These are phyloP conservation scores for Mormyrops attenuatus DNA, from an alignment of 2,797 vertebrate genomes.

Conservation along the genomic window DNA sequence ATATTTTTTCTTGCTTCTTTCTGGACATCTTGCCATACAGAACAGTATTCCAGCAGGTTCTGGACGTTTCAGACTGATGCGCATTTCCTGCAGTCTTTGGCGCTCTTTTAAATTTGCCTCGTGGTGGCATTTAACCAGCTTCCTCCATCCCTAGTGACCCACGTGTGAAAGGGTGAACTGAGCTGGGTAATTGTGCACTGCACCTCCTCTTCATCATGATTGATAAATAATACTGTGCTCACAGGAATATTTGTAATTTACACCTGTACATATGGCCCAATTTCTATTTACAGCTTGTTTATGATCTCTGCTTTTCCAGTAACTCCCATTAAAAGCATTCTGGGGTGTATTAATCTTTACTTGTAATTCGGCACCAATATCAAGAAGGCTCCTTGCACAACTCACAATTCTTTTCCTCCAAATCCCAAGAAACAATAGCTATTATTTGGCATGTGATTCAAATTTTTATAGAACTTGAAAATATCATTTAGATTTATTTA, in stretches of 20 bases:
- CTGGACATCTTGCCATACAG: background rate
- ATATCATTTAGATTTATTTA: background rate
- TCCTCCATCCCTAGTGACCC: background rate
- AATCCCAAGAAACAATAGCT: background rate
- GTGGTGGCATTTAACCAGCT: background rate
- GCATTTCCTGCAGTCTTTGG: background rate
- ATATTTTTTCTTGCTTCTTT: background rate
- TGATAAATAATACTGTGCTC: background rate
- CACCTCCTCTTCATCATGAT: background rate
- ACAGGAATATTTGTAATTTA: background rate
- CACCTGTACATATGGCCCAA: background rate
- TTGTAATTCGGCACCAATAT: background rate
- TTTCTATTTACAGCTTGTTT: background rate
- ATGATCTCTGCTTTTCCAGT: background rate
- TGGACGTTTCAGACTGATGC: background rate
- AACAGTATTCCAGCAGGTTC: background rate
- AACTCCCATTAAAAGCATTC: background rate
- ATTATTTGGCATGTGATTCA: background rate
- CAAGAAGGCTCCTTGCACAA: background rate
- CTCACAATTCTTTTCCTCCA: background rate
- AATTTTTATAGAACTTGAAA: background rate
- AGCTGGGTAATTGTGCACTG: background rate
- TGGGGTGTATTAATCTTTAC: background rate
- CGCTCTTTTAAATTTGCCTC: background rate
- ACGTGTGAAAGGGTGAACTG: background rate